Evolutionary conservation across 2,888 invertebrate species (phyloP).

Genomic region (Serripes groenlandicus): DNA sequence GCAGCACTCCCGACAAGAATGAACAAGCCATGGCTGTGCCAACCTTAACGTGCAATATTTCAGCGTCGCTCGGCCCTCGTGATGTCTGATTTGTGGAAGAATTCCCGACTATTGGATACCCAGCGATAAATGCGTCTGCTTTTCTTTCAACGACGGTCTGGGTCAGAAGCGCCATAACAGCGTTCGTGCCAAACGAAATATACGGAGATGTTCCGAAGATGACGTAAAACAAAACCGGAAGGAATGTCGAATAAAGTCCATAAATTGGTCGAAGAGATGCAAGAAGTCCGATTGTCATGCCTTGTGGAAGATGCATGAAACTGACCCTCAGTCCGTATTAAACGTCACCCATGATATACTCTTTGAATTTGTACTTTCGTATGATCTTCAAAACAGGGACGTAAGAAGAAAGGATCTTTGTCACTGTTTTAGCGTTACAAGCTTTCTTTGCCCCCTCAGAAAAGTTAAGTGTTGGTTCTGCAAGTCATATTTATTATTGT

Average conservation of each 20-base stretch:
- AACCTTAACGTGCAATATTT: slow-evolving; percentile 42
- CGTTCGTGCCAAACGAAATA: slow-evolving; percentile 81
- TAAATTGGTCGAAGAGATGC: slow-evolving; percentile 78
- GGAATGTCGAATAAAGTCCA: slow-evolving; percentile 80
- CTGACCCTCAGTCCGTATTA: slow-evolving; percentile 81
- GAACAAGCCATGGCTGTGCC: slow-evolving; percentile 50
- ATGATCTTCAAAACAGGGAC: slow-evolving; percentile 65
- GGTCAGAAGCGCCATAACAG: slow-evolving; percentile 80
- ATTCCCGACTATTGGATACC: slow-evolving; percentile 8
- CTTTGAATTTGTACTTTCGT: slow-evolving; percentile 70
- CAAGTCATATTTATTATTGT: too few relatives aligned
- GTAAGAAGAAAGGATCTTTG: slow-evolving; percentile 22
- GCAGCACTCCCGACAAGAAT: slow-evolving; percentile 64
- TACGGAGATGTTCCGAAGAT: slow-evolving; percentile 79
- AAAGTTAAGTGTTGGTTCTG: too few relatives aligned
- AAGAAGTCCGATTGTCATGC: slow-evolving; percentile 79
- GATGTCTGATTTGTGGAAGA: neutral
- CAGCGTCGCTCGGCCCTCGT: slow-evolving; percentile 42
- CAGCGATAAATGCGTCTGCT: slow-evolving; percentile 24
- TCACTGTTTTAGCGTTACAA: neutral
- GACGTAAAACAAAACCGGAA: slow-evolving; percentile 78
- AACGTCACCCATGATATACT: slow-evolving; percentile 74
- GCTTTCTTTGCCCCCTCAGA: too few relatives aligned
- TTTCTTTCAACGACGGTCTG: slow-evolving; percentile 73
- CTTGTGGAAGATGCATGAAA: slow-evolving; percentile 83